These are phyloP conservation scores for Bombylius major DNA, from an alignment of 2,888 invertebrate genomes.

Conservation along the genomic window DNA sequence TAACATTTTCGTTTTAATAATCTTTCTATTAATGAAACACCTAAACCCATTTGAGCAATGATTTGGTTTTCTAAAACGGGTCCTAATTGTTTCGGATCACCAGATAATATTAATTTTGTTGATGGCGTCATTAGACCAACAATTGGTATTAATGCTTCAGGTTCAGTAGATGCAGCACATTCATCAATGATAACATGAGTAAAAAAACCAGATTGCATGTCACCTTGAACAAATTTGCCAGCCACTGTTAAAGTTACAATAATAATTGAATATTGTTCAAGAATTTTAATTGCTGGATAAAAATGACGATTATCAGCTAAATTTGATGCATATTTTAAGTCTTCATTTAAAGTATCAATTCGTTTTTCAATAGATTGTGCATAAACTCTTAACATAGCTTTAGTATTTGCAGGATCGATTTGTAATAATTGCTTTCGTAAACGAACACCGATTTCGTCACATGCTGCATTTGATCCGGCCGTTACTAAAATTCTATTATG, in stretches of 20 bases:
- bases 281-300: conserved; percentile 37
- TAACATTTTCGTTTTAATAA: conserved; percentile 43
- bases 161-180: conserved; percentile 59
- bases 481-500: conserved; percentile 45
- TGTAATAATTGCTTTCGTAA: conserved; percentile 34
- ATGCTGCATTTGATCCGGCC: conserved; percentile 59
- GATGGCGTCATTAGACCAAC: conserved; percentile 27
- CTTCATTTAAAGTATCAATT: conserved; percentile 27
- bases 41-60: conserved; percentile 24
- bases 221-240: conserved; percentile 26
- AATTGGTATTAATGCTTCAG: conserved; percentile 50
- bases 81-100: conserved; percentile 62
- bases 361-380: conserved; percentile 32
- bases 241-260: conserved; percentile 49
- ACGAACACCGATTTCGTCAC: conserved; percentile 49
- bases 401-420: background rate
- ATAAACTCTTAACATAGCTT: conserved; percentile 36
- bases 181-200: conserved; percentile 64
- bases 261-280: conserved; percentile 45
- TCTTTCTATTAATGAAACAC: conserved; percentile 52
- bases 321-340: conserved; percentile 35
- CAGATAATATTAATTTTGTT: conserved; percentile 51
- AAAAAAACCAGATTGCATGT: conserved; percentile 30
- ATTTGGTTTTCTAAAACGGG: conserved; percentile 41
- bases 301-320: conserved; percentile 28